Base-by-base conservation (phyloP, 1,140 invertebrate genomes). In the Drosophila kikkawai region DNA sequence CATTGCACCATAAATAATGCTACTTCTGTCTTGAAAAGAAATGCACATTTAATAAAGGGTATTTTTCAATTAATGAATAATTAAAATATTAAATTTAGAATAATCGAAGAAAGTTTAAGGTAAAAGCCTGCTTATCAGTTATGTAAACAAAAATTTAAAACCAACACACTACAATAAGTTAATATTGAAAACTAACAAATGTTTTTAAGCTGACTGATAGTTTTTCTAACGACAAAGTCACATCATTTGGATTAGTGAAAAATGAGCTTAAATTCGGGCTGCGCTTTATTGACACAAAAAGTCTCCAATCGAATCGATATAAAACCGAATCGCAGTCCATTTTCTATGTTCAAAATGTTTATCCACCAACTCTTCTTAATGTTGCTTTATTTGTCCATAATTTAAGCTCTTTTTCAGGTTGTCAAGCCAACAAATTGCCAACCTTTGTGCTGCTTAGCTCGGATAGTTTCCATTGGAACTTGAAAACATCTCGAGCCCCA, bases 371-470 rank as follows among this genome's bases (percentile, higher is more conserved):
- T 34, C 36, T 12, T 58, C 19, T 39, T 36, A 56, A 39, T 77
- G 17, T 42, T 48, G 51, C 41, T 45, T 63, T 59, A 37, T 41
- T 29, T n/a, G 26, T 15, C 34, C 53, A 56, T 39, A 56, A 60
- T 68, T 58, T 63, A 34, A 61, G 67, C 59, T 81, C 75, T 65
- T 80, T 78, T 67, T 34, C 19, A 47, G 32, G 63, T 56, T 60
- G 69, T 73, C 73, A 61, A 68, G 64, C 48, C 42, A 61, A 77
- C 75, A 77, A 77, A 77, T 77, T 67, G 74, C 55, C 64, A 77
- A 53, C 29, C 75, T 77, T 77, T 77, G 74, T 77, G 63, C 34
- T 36, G 51, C 61, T 45, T 36, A 41, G 47, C 71, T 44, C 29
- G 37, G 44, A 22, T 58, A 37, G 44, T 57, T 50, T 68, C 47